These are phyloP conservation scores for Pyxicephalus adspersus DNA, from an alignment of 2,113 vertebrate species.

Conservation along the genomic window DNA sequence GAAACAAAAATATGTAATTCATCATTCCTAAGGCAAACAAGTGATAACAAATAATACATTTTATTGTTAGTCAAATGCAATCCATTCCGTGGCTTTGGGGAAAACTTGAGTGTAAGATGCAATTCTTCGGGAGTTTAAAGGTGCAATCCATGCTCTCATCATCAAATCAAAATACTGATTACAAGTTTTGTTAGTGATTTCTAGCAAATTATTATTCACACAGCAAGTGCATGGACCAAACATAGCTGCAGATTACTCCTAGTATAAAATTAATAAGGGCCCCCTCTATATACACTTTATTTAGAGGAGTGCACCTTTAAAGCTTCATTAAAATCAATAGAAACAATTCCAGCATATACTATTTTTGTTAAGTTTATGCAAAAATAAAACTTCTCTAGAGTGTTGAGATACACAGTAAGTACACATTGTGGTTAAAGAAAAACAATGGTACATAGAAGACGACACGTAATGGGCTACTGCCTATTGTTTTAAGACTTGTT, in stretches of 20 bases:
- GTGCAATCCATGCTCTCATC: slow-evolving; percentile 24
- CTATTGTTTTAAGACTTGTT: slow-evolving; percentile 21
- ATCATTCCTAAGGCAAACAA: slow-evolving; percentile 91
- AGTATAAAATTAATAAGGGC: not conserved
- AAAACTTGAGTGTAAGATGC: slow-evolving; percentile 60
- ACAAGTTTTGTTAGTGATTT: not conserved
- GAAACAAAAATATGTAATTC: slow-evolving; percentile 89
- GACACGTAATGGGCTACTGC: slow-evolving; percentile 27
- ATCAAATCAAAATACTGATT: no score
- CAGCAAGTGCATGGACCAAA: not conserved
- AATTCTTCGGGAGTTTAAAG: slow-evolving; percentile 28
- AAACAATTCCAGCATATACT: not conserved
- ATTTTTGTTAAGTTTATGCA: not conserved
- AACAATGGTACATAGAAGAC: not conserved
- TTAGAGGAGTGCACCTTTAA: slow-evolving; percentile 44
- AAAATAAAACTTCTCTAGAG: not conserved
- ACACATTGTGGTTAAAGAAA: not conserved
- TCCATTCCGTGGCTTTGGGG: slow-evolving; percentile 82
- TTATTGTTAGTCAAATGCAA: slow-evolving; percentile 87
- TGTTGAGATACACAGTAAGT: not conserved
- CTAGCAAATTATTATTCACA: not conserved
- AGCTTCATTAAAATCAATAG: not conserved
- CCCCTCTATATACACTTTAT: not conserved
- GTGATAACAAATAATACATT: slow-evolving; percentile 89
- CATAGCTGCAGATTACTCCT: not conserved